Evolutionary conservation across 2,888 invertebrate species (phyloP), one percentile per base, ranked within the genome.

Genomic region (Chouioia cunea): DNA sequence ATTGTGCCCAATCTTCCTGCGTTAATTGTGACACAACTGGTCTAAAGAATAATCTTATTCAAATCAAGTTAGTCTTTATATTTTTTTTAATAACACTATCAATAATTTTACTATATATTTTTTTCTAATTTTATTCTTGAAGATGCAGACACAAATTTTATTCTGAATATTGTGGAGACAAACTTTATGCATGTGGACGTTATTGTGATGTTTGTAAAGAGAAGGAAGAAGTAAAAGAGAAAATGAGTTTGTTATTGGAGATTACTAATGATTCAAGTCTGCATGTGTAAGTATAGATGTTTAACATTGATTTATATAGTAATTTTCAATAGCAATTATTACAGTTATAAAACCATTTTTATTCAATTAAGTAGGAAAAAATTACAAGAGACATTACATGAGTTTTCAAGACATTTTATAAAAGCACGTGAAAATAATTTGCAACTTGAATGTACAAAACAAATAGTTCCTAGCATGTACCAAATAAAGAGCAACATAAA

Each of bases 101-200:
- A 1, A 23, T 15, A 44, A 46, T 6, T 14, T 18, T 56, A 12
- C 47, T 65, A 56, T n/a, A 15, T 16, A 50, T 14, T 36, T 18
- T 22, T 71, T 87, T 66, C 53, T 27, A 53, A 56, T 56, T 60
- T 69, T 43, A 58, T 4, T 66, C 20, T 65, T 73, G 59, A 50
- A 78, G 89, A 68, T 97, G 97, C 82, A 91, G 97, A 0, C 97
- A 97, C 86, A 89, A 88, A 74, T 87, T 91, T 23, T 95, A 97
- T 83, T 91, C 95, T 0, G 89, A 91, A 76, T 94, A 92, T 86
- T 97, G 97, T 87, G 96, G 94, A 16, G 97, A 97, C 86, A 89
- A 90, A 52, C 83, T 89, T 12, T 93, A 93, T 0, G 86, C 87
- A 90, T 96, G 96, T 85, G 84, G 83, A 27, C 88, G 88, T n/a